Evolutionary conservation across 1,140 invertebrate species (phyloP).

Genomic region (Araneus ventricosus): DNA sequence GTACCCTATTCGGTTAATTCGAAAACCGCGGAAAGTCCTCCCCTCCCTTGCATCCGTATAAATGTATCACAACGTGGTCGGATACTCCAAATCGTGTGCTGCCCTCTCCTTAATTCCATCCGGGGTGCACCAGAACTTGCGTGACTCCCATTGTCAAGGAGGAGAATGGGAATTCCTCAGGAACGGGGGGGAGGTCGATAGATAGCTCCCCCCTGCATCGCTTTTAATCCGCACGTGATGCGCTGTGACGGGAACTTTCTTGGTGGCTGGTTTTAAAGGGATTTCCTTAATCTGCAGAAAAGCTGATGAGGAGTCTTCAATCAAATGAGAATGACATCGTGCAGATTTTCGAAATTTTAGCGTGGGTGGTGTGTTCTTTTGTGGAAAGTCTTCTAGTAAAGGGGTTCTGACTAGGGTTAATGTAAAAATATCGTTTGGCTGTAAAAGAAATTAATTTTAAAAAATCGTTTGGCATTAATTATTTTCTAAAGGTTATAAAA

Average conservation of each 20-base stretch:
- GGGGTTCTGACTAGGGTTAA: too few relatives aligned
- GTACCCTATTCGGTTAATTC: not conserved
- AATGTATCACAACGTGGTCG: not conserved
- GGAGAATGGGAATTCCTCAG: constrained; percentile 16
- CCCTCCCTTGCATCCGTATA: not conserved
- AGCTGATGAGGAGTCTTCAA: not conserved
- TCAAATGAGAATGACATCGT: too few relatives aligned
- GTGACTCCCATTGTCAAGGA: constrained; percentile 48
- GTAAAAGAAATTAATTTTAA: too few relatives aligned
- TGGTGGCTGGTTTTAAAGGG: not conserved
- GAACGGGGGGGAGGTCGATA: not conserved
- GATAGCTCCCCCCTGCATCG: not conserved
- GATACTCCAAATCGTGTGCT: not conserved
- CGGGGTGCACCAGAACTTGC: not conserved
- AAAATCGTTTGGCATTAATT: too few relatives aligned
- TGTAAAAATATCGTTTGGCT: too few relatives aligned
- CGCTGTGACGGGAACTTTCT: not conserved
- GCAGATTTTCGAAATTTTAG: too few relatives aligned
- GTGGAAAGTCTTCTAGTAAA: too few relatives aligned
- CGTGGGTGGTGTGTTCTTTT: too few relatives aligned
- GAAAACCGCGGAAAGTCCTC: not conserved
- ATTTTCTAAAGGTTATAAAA: too few relatives aligned
- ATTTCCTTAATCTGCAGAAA: not conserved
- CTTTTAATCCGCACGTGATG: constrained; percentile 17
- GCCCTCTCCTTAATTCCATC: not conserved